Base-by-base conservation (phyloP, 2,113 vertebrate genomes). In the Beaufortia kweichowensis region DNA sequence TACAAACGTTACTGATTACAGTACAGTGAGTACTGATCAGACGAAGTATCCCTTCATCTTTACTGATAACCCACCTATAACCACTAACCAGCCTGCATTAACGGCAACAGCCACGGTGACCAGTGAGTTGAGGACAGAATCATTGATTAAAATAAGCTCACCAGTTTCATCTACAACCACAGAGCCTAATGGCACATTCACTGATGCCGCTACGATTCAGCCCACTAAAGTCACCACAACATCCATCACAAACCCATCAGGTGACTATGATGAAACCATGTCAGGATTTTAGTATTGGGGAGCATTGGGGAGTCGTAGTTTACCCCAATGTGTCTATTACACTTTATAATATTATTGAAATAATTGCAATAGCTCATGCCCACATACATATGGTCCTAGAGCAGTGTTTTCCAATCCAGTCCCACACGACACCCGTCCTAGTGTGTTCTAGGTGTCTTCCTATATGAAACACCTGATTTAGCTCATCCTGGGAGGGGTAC, bases 151-250 rank as follows among this genome's bases (percentile, higher is more conserved):
- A n/a, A 10, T 4, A 35, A 62, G 35, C 31, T 35, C 29, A 21
- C n/a, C 29, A 2, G 29, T n/a, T 31, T 35, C 84, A 3, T 84
- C 62, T 1, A 57, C 78, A 1, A 26, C 83, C 26, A 26, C 2
- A 14, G 10, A 4, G 19, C 43, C 35, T 6, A 46, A 53, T 24
- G 26, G 4, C 23, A 55, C 43, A 15, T 12, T 21, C 7, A 50
- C 12, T 10, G 55, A 31, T 61, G 39, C 2, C 15, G 46, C 15
- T 21, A 41, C 33, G 1, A 33, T 57, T n/a, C 19, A 60, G n/a
- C 39, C 53, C n/a, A 79, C 35, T 67, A 21, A 67, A 50, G 63
- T 43, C 29, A 23, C 50, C 17, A 43, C 2, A 43, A 46, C 14
- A 19, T 12, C 62, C 35, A 41, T 41, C 21, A 24, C 35, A 48